A percentile compares a stretch with the other conserved stretches of the same genome.
Evolutionary conservation across 2,888 invertebrate genomes (phyloP).

Genomic region (Drepanosiphum platanoidis): DNA sequence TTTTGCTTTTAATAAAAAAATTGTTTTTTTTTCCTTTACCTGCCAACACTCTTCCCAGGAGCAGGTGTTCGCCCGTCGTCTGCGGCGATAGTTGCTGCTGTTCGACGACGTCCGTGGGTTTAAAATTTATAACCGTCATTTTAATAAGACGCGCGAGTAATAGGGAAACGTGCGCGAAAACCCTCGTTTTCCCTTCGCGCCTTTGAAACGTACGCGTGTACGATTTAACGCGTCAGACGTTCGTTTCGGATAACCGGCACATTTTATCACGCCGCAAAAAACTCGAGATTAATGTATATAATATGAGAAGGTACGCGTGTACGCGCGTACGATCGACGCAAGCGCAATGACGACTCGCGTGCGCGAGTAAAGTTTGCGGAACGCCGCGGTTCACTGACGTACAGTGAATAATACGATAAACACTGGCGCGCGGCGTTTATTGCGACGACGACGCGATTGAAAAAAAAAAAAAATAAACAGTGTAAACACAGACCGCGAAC

Average conservation of each 20-base stretch:
- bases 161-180: not conserved
- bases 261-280: not conserved
- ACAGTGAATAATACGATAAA: too few relatives aligned
- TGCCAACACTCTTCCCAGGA: slow-evolving; percentile 60
- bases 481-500: not conserved
- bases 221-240: not conserved
- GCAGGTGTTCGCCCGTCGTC: slow-evolving; percentile 43
- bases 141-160: not conserved
- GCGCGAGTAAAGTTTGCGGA: not conserved
- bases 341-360: not conserved
- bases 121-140: slow-evolving; percentile 62
- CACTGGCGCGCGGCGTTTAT: not conserved
- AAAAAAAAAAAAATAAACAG: not conserved
- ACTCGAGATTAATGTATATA: not conserved
- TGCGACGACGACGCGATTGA: not conserved
- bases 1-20: not conserved
- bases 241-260: not conserved
- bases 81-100: slow-evolving; percentile 29
- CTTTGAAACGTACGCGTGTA: not conserved
- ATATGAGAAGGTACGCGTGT: not conserved
- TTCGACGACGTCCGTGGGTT: slow-evolving; percentile 38
- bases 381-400: not conserved
- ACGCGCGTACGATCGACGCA: not conserved
- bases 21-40: slow-evolving; percentile 29
- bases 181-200: not conserved